Percentiles rank a stretch among this genome's conserved stretches.
phyloP scores from a whole-genome alignment of 2,888 invertebrate species.

The Aromia moschata region DNA sequence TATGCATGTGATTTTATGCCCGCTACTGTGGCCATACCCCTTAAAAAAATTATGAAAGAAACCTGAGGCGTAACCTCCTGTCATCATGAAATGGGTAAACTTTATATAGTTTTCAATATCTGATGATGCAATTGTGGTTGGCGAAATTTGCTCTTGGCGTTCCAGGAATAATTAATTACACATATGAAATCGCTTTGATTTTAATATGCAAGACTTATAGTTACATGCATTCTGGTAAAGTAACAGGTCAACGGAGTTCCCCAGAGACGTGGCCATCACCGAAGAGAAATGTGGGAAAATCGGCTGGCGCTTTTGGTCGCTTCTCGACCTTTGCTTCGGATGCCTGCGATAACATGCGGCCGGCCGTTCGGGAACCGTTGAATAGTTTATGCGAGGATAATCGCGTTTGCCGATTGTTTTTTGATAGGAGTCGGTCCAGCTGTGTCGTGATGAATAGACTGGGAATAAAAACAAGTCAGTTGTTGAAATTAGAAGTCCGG shows the following conservation, averaged over 20 bases:
- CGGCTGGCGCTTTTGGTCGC: conserved; percentile 26
- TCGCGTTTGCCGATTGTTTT: conserved; percentile 50
- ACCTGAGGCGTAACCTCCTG: too few species aligned
- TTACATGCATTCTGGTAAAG: too few species aligned
- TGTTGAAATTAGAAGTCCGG: conserved; percentile 62
- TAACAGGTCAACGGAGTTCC: not conserved
- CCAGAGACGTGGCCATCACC: not conserved
- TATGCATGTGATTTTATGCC: too few species aligned
- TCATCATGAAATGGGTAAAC: too few species aligned
- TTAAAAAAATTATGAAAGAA: too few species aligned
- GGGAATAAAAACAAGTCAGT: conserved; percentile 61
- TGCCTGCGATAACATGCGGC: conserved; percentile 25
- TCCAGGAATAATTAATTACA: too few species aligned
- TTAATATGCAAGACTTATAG: too few species aligned
- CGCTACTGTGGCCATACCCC: too few species aligned
- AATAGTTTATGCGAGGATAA: conserved; percentile 42
- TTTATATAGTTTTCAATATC: too few species aligned
- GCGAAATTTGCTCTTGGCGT: too few species aligned
- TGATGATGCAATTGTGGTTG: too few species aligned
- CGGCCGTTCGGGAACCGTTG: conserved; percentile 31
- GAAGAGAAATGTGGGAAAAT: conserved; percentile 32
- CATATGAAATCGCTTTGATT: too few species aligned
- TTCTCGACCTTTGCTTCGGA: conserved; percentile 5
- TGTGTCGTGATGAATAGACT: conserved; percentile 48
- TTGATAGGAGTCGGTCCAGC: conserved; percentile 31